Evolutionary conservation across 2,888 invertebrate species (phyloP), one percentile per base, ranked within the genome.

Genomic region (Bugulina stolonifera): DNA sequence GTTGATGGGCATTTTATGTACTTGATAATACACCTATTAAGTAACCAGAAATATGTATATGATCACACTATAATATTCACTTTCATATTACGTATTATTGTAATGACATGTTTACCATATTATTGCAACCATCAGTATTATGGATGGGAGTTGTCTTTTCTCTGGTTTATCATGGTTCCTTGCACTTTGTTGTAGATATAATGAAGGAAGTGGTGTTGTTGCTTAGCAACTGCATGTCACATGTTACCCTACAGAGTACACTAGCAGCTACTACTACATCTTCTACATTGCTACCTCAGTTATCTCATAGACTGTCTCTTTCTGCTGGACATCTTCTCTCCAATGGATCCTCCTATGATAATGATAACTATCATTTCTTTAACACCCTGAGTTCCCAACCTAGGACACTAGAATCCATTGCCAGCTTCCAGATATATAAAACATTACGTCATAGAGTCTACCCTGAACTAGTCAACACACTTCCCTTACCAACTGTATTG

Each of bases 151-250:
- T n/a, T n/a, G n/a, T n/a, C n/a, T n/a, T n/a, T n/a, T n/a, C n/a
- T n/a, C n/a, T n/a, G n/a, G n/a, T n/a, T n/a, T n/a, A n/a, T n/a
- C n/a, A n/a, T n/a, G n/a, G n/a, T n/a, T n/a, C n/a, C n/a, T n/a
- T n/a, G n/a, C n/a, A n/a, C 22, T 52, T 52, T 52, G 52, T 52
- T 57, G 57, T 57, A 64, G 64, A 27, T 64, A 5, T 14, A 32
- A 64, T 64, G 64, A 32, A 29, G 64, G n/a, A 32, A 27, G 32
- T 64, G 25, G 64, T 64, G 32, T n/a, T 32, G 64, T 32, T 64
- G 64, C 32, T 64, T 5, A 32, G 25, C 27, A 64, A n/a, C 64
- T 32, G 25, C 27, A 64, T 64, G 64, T 64, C 64, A 27, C 43
- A 43, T 18, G 10, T 5, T 18, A 43, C 18, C 18, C 43, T 43